phyloP scores from a whole-genome alignment of 2,888 invertebrate genomes.

The Balanococcus diminutus region DNA sequence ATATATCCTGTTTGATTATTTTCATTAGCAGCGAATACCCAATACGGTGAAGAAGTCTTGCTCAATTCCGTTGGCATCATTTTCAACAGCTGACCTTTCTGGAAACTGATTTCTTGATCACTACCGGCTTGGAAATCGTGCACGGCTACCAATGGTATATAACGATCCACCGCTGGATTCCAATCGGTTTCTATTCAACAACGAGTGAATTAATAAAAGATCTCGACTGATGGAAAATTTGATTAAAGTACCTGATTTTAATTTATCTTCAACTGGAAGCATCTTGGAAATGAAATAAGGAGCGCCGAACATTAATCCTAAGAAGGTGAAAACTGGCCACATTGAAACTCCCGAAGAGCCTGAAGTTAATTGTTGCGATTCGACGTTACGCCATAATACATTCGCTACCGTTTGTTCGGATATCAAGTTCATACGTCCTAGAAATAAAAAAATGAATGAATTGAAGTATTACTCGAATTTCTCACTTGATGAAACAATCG shows the following conservation, averaged over 20 bases:
- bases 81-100: constrained; percentile 70
- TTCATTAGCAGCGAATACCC: constrained; percentile 70
- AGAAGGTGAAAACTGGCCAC: constrained; percentile 90
- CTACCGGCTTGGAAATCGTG: constrained; percentile 75
- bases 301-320: constrained; percentile 85
- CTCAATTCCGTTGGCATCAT: constrained; percentile 64
- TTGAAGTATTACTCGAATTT: too few species aligned
- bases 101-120: constrained; percentile 78
- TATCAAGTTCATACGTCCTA: constrained; percentile 47
- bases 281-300: constrained; percentile 90
- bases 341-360: constrained; percentile 62
- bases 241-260: constrained; percentile 4
- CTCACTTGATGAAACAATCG: neutral
- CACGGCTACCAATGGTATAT: constrained; percentile 59
- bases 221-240: neutral
- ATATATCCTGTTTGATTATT: constrained; percentile 69
- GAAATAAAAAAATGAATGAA: neutral
- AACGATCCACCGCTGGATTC: constrained; percentile 64
- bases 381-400: constrained; percentile 10
- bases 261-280: constrained; percentile 41
- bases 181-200: constrained; percentile 63
- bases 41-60: constrained; percentile 62
- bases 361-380: neutral
- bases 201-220: too few species aligned
- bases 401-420: constrained; percentile 21